Evolutionary conservation across 2,888 invertebrate genomes (phyloP).

Genomic region (Clusia tigrina): DNA sequence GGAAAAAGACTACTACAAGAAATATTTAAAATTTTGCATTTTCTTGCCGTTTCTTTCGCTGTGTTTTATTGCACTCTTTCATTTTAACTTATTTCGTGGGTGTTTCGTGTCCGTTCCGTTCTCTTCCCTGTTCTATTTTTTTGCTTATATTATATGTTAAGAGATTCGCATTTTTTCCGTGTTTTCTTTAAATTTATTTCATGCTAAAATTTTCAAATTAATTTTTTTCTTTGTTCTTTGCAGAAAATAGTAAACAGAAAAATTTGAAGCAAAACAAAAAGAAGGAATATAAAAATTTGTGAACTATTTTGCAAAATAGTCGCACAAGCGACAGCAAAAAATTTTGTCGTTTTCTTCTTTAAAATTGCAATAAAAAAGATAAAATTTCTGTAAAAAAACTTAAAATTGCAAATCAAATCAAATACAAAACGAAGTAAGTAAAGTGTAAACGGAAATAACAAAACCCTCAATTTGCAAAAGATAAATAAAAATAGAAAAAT

Average conservation of each 20-base stretch:
- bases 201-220: neutral
- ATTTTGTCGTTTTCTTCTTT: slow-evolving; percentile 15
- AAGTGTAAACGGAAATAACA: neutral
- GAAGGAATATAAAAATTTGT: neutral
- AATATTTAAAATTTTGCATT: no score
- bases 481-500: slow-evolving; percentile 2
- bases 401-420: slow-evolving; percentile 17
- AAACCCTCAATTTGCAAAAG: neutral
- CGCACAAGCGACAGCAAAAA: slow-evolving; percentile 32
- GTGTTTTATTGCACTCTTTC: no score
- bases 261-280: no score
- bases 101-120: no score
- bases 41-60: no score
- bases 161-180: neutral
- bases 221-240: no score
- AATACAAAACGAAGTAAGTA: slow-evolving; percentile 12
- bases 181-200: neutral
- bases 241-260: no score
- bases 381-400: neutral
- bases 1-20: no score
- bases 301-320: slow-evolving; percentile 30
- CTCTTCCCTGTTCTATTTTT: neutral
- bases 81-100: no score
- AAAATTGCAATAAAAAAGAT: slow-evolving; percentile 7
- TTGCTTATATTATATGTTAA: neutral